phyloP scores from a whole-genome alignment of 2,888 invertebrate species.

The Chironomus riparius region DNA sequence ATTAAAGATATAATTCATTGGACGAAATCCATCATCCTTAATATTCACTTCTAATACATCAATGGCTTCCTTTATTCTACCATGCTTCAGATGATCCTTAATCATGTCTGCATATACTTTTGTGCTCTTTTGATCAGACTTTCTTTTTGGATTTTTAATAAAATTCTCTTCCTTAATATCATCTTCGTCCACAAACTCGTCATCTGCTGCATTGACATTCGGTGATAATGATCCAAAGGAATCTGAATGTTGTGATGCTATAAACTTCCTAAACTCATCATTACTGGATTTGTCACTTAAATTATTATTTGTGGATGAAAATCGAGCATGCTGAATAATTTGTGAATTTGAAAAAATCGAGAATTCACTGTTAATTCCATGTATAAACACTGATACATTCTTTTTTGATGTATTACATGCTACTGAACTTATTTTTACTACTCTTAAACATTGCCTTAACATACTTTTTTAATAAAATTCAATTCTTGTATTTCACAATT shows the following conservation, averaged over 20 bases:
- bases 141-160: constrained; percentile 46
- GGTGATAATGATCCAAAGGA: constrained; percentile 47
- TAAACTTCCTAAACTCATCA: background rate
- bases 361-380: background rate
- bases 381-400: background rate
- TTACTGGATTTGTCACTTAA: background rate
- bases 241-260: constrained; percentile 46
- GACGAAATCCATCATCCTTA: constrained; percentile 69
- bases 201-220: constrained; percentile 32
- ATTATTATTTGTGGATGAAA: background rate
- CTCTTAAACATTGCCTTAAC: background rate
- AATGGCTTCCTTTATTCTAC: constrained; percentile 66
- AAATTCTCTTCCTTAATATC: constrained; percentile 54
- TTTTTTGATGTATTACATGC: background rate
- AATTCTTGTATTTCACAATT: background rate
- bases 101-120: constrained; percentile 64
- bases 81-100: constrained; percentile 52
- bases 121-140: constrained; percentile 47
- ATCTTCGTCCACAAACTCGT: constrained; percentile 45
- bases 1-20: constrained; percentile 70
- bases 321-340: background rate
- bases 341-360: background rate
- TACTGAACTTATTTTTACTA: background rate
- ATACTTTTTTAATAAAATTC: background rate
- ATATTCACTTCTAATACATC: constrained; percentile 68